Conservation (phyloP, 2,888 invertebrate species). For the Conchocele bisecta region DNA sequence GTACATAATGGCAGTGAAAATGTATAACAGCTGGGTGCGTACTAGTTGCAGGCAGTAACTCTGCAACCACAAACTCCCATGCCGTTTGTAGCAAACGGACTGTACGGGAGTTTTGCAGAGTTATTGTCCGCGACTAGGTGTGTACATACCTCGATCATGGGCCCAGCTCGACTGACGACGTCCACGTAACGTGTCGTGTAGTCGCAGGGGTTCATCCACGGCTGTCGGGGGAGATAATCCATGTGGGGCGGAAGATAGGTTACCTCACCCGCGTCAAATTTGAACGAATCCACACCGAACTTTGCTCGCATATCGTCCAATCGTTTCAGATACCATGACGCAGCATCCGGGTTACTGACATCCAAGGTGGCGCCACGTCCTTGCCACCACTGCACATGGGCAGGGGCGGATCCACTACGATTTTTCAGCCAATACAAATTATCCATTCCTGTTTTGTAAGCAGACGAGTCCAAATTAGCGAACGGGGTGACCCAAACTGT, state of each 20-base stretch:
- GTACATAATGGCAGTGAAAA: too few species aligned
- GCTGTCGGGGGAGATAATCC: constrained; percentile 33
- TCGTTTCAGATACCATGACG: constrained; percentile 89
- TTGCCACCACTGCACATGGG: constrained; percentile 89
- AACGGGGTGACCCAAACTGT: constrained; percentile 88
- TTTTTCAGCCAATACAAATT: constrained; percentile 84
- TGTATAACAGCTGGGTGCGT: too few species aligned
- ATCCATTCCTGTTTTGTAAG: constrained; percentile 91
- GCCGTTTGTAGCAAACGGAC: too few species aligned
- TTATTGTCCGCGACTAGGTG: too few species aligned
- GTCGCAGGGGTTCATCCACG: constrained; percentile 61
- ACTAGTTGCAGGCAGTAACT: too few species aligned
- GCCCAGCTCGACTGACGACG: constrained; percentile 54
- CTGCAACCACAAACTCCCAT: too few species aligned
- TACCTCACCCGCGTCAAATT: constrained; percentile 89
- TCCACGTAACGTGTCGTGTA: constrained; percentile 71
- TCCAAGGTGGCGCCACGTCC: constrained; percentile 90
- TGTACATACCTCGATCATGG: constrained; percentile 86
- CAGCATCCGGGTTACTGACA: constrained; percentile 91
- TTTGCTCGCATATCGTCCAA: constrained; percentile 87
- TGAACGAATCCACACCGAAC: constrained; percentile 92
- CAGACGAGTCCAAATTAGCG: constrained; percentile 89
- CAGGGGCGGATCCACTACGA: constrained; percentile 55
- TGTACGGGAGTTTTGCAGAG: too few species aligned
- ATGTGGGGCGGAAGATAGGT: constrained; percentile 67